Percentiles rank a stretch among this genome's conserved stretches.
Conservation (phyloP, 1,140 invertebrate species). For the Drosophila simulans region DNA sequence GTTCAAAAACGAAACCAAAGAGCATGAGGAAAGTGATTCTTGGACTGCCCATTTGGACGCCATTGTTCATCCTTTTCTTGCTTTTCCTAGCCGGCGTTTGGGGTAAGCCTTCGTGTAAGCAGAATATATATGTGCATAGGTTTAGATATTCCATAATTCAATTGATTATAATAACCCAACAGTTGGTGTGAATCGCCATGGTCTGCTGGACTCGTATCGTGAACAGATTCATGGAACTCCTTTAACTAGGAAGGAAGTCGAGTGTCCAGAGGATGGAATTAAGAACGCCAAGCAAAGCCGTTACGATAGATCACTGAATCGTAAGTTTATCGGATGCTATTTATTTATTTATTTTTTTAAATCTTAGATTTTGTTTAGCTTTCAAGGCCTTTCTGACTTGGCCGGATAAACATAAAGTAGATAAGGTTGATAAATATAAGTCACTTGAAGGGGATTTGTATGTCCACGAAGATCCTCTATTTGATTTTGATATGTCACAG, state of each 20-base stretch:
- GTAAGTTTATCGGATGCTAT: background rate
- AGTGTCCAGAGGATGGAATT: background rate
- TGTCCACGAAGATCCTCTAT: no score
- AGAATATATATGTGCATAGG: background rate
- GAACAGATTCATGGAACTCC: background rate
- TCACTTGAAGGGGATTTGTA: background rate
- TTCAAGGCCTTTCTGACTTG: constrained; percentile 6
- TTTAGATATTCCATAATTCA: background rate
- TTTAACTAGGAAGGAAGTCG: background rate
- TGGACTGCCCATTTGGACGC: constrained; percentile 18
- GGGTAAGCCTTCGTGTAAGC: constrained; percentile 39
- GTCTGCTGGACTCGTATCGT: constrained; percentile 6
- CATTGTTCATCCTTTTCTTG: constrained; percentile 7
- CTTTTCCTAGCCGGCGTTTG: constrained; percentile 16
- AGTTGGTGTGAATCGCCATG: constrained; percentile 9
- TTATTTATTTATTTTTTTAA: background rate
- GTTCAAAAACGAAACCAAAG: background rate
- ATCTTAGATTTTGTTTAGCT: background rate
- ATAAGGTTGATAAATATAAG: background rate
- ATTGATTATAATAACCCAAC: background rate
- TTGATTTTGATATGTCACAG: background rate
- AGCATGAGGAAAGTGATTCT: background rate
- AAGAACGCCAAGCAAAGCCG: background rate
- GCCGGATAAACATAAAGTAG: background rate
- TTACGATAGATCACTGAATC: constrained; percentile 1